phyloP scores from a whole-genome alignment of 1,140 invertebrate species.

The Drosophila asahinai region DNA sequence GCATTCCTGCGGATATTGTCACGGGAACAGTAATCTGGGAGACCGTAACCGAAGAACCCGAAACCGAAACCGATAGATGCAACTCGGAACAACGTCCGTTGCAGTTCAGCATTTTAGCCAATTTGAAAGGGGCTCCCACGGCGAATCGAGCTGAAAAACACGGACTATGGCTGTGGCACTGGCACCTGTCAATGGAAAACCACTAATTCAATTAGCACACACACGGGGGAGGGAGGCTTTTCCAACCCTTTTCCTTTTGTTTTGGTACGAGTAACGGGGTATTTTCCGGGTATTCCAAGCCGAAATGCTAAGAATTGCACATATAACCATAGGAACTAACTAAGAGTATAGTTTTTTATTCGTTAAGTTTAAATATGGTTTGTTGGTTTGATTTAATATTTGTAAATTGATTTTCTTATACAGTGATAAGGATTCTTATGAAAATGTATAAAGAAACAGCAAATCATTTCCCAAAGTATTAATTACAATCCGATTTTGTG shows the following conservation, averaged over 20 bases:
- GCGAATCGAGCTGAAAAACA: slow-evolving; percentile 27
- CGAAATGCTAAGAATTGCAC: background rate
- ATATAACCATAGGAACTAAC: no score
- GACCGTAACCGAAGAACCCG: background rate
- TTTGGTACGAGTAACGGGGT: slow-evolving; percentile 12
- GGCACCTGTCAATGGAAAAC: slow-evolving; percentile 48
- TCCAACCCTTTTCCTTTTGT: slow-evolving; percentile 30
- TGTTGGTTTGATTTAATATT: no score
- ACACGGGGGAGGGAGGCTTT: slow-evolving; percentile 11
- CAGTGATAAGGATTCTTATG: no score
- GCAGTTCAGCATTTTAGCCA: slow-evolving; percentile 76
- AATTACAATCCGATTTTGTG: no score
- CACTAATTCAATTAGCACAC: slow-evolving; percentile 72
- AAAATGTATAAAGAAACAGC: no score
- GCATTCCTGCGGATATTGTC: background rate
- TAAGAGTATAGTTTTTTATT: background rate
- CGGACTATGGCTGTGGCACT: slow-evolving; percentile 20
- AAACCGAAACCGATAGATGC: background rate
- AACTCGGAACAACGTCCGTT: slow-evolving; percentile 58
- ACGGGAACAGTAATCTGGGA: background rate
- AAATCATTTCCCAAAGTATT: no score
- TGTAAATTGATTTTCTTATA: no score
- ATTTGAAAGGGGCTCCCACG: slow-evolving; percentile 49
- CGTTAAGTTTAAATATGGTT: background rate
- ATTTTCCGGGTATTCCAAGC: background rate